phyloP scores from a whole-genome alignment of 2,797 vertebrate genomes.

The Phyllotis vaccarum region DNA sequence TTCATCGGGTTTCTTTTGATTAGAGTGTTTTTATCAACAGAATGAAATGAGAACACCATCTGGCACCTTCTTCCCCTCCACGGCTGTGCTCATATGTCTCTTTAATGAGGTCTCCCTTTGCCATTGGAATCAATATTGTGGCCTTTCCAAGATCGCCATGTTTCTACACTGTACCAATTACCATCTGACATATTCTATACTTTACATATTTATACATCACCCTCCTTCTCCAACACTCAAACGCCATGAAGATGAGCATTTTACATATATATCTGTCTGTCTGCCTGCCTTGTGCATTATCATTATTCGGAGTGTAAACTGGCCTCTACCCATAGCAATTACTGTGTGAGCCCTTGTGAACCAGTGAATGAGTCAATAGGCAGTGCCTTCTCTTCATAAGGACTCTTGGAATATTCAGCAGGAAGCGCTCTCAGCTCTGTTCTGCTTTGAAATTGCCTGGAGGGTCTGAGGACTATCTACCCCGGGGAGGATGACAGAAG shows the following conservation, averaged over 20 bases:
- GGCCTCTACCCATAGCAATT: neutral
- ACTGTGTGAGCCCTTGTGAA: no score
- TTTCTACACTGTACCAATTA: neutral
- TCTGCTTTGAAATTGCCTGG: neutral
- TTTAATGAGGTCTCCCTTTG: neutral
- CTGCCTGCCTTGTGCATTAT: neutral
- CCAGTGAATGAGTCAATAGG: neutral
- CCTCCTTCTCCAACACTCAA: neutral
- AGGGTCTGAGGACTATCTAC: neutral
- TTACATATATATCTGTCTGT: neutral
- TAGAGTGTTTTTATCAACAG: neutral
- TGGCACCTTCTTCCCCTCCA: neutral
- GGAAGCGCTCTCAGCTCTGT: neutral
- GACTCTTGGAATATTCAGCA: neutral
- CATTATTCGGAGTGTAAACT: neutral
- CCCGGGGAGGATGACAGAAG: neutral
- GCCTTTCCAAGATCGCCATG: neutral
- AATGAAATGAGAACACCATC: neutral
- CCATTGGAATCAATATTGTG: neutral
- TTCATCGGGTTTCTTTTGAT: neutral
- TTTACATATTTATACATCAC: neutral
- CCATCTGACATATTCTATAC: neutral
- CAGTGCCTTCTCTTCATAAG: rapidly evolving
- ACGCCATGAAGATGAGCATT: neutral
- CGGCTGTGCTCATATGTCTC: neutral